Evolutionary conservation across 2,113 vertebrate species (phyloP).

Genomic region (Phaethon lepturus): DNA sequence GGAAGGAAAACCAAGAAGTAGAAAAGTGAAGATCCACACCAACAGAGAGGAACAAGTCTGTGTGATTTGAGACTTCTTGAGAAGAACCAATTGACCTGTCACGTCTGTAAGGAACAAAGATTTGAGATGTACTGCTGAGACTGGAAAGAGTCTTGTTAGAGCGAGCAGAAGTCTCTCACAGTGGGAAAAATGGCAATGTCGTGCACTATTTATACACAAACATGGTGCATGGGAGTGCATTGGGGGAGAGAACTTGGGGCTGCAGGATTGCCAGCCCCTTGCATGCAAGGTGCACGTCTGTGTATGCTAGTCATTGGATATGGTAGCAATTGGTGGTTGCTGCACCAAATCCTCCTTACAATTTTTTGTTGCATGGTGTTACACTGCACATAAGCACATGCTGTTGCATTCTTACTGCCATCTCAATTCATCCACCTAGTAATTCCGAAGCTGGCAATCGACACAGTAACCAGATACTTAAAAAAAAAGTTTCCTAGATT

Average conservation of each 20-base stretch:
- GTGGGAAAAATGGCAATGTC: background rate
- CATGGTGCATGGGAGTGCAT: background rate
- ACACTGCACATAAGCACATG: fast-evolving
- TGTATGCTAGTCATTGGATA: background rate
- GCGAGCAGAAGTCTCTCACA: background rate
- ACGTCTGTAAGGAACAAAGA: background rate
- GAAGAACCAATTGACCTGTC: background rate
- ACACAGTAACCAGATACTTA: background rate
- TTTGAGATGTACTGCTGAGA: background rate
- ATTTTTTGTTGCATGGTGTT: background rate
- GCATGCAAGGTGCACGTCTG: background rate
- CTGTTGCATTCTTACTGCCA: background rate
- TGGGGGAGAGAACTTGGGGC: background rate
- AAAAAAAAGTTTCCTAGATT: background rate
- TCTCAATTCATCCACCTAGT: background rate
- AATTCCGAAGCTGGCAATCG: background rate
- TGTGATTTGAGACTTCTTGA: background rate
- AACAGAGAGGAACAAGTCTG: background rate
- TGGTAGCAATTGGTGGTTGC: background rate
- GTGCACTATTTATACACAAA: background rate
- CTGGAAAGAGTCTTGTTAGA: background rate
- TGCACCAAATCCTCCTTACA: background rate
- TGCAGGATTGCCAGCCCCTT: background rate
- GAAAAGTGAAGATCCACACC: background rate
- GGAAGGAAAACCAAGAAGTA: background rate